Percentiles rank a stretch among this genome's conserved stretches.
Evolutionary conservation across 1,140 invertebrate genomes (phyloP).

Genomic region (Cyrtorhinus lividipennis): DNA sequence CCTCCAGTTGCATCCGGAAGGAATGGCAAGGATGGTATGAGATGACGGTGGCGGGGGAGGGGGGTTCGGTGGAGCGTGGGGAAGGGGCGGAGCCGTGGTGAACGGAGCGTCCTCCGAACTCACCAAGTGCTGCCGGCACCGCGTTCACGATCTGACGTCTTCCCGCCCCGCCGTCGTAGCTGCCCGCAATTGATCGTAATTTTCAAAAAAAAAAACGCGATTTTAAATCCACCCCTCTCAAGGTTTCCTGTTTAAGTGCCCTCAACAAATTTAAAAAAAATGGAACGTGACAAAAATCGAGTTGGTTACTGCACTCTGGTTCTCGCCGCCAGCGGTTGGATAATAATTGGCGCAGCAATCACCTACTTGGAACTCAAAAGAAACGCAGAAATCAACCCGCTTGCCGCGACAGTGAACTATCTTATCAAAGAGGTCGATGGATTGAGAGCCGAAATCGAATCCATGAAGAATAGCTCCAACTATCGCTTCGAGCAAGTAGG

Average conservation of each 20-base stretch:
- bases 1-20: too few species aligned
- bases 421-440: not conserved
- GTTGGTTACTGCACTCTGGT: slow-evolving; percentile 9
- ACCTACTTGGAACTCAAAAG: slow-evolving; percentile 12
- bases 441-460: slow-evolving; percentile 5
- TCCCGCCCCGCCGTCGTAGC: not conserved
- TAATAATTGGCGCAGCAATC: slow-evolving; percentile 10
- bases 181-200: too few species aligned
- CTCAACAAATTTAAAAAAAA: too few species aligned
- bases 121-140: not conserved
- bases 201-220: too few species aligned
- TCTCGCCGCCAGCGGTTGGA: not conserved
- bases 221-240: too few species aligned
- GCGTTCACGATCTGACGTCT: not conserved
- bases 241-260: too few species aligned
- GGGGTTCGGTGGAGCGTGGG: too few species aligned
- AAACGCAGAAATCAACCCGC: slow-evolving; percentile 4
- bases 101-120: not conserved
- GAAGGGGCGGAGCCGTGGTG: too few species aligned
- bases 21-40: too few species aligned
- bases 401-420: not conserved
- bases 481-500: not conserved
- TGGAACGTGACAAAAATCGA: not conserved
- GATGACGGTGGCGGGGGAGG: too few species aligned
- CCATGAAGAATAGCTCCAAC: not conserved